Base-by-base conservation (phyloP, 2,888 invertebrate species). In the Sussaba pulchella region DNA sequence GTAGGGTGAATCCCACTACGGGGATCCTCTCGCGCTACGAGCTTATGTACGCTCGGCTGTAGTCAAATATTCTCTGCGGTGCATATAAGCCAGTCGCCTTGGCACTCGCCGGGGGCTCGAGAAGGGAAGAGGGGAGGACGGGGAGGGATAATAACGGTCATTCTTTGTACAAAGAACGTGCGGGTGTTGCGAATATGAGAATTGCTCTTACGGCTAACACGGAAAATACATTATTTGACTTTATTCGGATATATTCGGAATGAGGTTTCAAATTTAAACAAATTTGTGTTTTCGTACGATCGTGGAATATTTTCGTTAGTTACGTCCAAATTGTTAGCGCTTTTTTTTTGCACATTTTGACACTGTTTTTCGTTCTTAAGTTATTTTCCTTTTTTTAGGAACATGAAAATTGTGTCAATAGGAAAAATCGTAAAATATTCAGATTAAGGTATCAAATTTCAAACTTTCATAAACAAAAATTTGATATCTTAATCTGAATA, bases 31-130 rank as follows among this genome's bases (percentile, higher is more conserved):
- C 31, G 31, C n/a, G 31, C 57, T 31, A 39, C 57, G 21, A 74
- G 67, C 54, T 66, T 41, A 63, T 74, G 19, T 54, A 36, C 39
- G 52, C 67, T 24, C 6, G 19, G 41, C n/a, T 41, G 54, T 69
- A 39, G 67, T 69, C 67, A 41, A 69, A 69, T 69, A 69, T 69
- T 69, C 54, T 57, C 57, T 57, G 67, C 67, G 52, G 41, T 54
- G 17, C 57, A 57, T 57, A 31, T 17, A 17, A 26, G 31, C 57
- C n/a, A 31, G 57, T 6, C 9, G 31, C 14, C 14, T 5, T 5
- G 54, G 6, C 26, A 57, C 57, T 57, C 9, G 8, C 31, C 31
- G 4, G 31, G 31, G 31, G 4, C 31, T 2, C 2, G 31, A 31
- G 31, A 31, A 31, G 31, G 2, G 31, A 6, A 31, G 6, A 31